Evolutionary conservation across 2,113 vertebrate genomes (phyloP).

Genomic region (Microcebus griseorufus): DNA sequence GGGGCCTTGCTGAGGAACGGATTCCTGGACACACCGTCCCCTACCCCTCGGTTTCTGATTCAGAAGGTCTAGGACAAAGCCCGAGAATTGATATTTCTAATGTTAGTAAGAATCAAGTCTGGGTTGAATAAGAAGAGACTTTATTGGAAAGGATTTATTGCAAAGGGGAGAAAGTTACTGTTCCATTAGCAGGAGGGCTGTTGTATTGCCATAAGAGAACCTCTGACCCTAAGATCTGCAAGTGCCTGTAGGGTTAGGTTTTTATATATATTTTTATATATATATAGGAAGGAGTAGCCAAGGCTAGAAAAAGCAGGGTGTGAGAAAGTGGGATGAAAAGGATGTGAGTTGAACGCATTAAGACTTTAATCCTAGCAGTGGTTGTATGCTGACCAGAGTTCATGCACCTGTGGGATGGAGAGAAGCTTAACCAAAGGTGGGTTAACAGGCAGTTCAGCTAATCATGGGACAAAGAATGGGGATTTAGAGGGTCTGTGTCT

Average conservation of each 20-base stretch:
- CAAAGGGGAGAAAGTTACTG: not conserved
- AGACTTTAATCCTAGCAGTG: not conserved
- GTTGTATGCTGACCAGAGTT: not conserved
- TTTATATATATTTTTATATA: not conserved
- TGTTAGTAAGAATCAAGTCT: not conserved
- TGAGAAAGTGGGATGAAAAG: not conserved
- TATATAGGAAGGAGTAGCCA: not conserved
- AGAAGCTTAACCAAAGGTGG: not conserved
- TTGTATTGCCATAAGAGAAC: not conserved
- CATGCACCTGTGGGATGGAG: not conserved
- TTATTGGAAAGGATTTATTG: not conserved
- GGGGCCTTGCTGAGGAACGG: not conserved
- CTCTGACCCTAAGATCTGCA: not conserved
- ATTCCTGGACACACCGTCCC: not conserved
- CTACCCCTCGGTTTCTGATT: not conserved
- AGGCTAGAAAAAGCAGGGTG: not conserved
- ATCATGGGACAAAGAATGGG: not conserved
- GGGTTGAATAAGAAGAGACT: not conserved
- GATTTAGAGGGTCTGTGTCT: not conserved
- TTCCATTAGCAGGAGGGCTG: accelerated
- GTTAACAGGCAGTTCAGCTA: not conserved
- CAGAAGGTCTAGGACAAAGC: not conserved
- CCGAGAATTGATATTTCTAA: not conserved
- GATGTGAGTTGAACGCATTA: not conserved
- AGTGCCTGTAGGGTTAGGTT: not conserved